Evolutionary conservation across 92 coral and sea anemone species (phyloP), one percentile per base, ranked within the genome.

Genomic region (Porites rus): DNA sequence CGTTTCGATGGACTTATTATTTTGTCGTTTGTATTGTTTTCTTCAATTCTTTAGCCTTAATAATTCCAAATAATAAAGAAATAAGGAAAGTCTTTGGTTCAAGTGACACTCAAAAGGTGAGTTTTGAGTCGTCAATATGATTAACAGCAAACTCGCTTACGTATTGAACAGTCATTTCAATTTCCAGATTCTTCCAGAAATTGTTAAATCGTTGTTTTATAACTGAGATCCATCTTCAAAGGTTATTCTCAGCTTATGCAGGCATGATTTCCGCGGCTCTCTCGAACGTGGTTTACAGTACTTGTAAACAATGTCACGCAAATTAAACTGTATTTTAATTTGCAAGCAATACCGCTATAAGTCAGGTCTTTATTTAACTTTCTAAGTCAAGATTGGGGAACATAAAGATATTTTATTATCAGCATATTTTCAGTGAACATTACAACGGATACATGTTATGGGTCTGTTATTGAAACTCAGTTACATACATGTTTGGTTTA

Each of bases 321-420:
- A 64, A 64, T 64, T 11, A 64, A 64, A 67, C 72, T 67, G 72
- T 67, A 67, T 7, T 67, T 67, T 20, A 67, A n/a, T 67, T 67
- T 67, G 43, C 72, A 67, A 67, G 72, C 72, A 19, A n/a, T 67
- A 67, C 72, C 20, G 72, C 72, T 67, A 67, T 67, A 67, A 4
- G 72, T 67, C 25, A 67, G 61, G 61, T 72, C 56, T 72, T 16
- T 72, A 24, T 24, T 24, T 24, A 0, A 24, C 25, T 24, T 1
- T 24, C 25, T 24, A 24, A 24, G 25, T 24, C 76, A 72, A 50
- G 76, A 72, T 72, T 43, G 60, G 25, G 76, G 76, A 72, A 72
- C 76, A 72, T 50, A 72, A 72, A 72, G 60, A 72, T 72, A 17
- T 72, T 72, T 72, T 72, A 72, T 72, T 72, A 72, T 72, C 76